Conservation (phyloP, 2,113 vertebrate genomes). For the Halcyon malimbica region DNA sequence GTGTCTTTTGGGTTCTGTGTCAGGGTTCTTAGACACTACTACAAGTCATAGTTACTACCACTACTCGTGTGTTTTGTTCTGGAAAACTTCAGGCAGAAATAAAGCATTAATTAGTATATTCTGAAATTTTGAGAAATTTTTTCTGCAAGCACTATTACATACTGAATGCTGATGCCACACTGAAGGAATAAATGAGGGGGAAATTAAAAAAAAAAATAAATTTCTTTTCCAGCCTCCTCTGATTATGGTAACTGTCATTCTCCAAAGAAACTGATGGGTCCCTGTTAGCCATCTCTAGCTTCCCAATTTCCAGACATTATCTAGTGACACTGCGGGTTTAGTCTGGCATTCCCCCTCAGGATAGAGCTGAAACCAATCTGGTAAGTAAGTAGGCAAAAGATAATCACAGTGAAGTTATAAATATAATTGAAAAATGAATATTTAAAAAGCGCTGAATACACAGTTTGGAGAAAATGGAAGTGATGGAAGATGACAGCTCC, state of each 20-base stretch:
- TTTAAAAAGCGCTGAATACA: conserved; percentile 52
- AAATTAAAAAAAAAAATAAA: background rate
- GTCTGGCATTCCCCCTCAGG: background rate
- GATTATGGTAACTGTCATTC: background rate
- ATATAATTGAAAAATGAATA: conserved; percentile 57
- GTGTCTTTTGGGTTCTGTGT: background rate
- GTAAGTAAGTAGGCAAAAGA: conserved; percentile 23
- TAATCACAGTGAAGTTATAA: conserved; percentile 50
- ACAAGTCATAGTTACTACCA: background rate
- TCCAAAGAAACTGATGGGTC: background rate
- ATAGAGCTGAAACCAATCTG: conserved; percentile 18
- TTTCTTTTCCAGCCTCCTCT: background rate
- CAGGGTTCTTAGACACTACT: background rate
- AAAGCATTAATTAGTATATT: background rate
- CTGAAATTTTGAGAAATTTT: background rate
- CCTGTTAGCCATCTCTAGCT: background rate
- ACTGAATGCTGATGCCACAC: background rate
- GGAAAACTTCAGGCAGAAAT: background rate
- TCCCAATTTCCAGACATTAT: conserved; percentile 1
- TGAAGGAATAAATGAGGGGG: background rate
- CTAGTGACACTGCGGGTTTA: background rate
- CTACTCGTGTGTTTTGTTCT: background rate
- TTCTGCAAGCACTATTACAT: background rate
- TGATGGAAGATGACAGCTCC: conserved; percentile 5
- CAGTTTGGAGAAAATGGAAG: conserved; percentile 17